A percentile compares a stretch with the other conserved stretches of the same genome.
These are phyloP conservation scores for Tadarida brasiliensis DNA, from an alignment of 2,797 vertebrate species.

Conservation along the genomic window DNA sequence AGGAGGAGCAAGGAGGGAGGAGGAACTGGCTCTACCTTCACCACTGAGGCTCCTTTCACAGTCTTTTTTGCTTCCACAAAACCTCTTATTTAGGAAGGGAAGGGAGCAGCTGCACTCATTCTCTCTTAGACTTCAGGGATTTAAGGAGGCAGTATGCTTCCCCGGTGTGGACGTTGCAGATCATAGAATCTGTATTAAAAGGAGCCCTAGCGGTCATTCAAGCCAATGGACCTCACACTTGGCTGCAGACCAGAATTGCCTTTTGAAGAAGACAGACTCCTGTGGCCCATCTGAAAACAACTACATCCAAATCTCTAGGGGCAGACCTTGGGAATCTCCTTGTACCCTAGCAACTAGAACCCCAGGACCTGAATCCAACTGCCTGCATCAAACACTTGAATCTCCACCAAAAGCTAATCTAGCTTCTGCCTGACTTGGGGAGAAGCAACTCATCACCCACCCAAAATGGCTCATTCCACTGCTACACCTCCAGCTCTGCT, in stretches of 20 bases:
- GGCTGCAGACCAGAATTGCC: not conserved
- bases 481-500: not conserved
- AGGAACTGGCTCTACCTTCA: not conserved
- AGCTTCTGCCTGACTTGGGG: not conserved
- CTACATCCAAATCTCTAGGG: not conserved
- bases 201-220: not conserved
- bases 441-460: not conserved
- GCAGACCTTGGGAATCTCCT: not conserved
- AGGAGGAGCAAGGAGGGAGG: not conserved
- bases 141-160: not conserved
- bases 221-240: not conserved
- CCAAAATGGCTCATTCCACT: not conserved
- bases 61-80: not conserved
- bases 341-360: not conserved
- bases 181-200: not conserved
- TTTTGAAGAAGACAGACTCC: constrained; percentile 36
- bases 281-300: not conserved
- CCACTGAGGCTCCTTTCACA: not conserved
- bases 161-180: not conserved
- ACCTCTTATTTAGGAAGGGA: not conserved
- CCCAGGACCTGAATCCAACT: not conserved
- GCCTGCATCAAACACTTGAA: not conserved
- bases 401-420: not conserved
- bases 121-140: not conserved
- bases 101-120: not conserved